Evolutionary conservation across 2,113 vertebrate species (phyloP), one percentile per base, ranked within the genome.

Genomic region (Syngnathus typhle): DNA sequence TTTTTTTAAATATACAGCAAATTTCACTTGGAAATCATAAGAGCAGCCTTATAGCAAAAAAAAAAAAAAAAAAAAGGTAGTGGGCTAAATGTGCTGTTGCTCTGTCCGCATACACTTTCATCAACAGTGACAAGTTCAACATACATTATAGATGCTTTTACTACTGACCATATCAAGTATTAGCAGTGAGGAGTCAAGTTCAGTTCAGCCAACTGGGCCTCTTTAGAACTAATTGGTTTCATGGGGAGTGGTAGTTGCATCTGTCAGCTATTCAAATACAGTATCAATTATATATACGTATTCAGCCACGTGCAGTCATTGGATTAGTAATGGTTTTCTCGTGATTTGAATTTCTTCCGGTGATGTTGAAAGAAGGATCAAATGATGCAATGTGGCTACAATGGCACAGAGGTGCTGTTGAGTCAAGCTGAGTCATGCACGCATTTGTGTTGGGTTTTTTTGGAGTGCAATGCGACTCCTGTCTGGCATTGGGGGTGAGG

Each of bases 371-470:
- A 9, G 68, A 55, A 46, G 47, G 60, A 59, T 41, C 47, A 37
- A 71, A 76, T 70, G 72, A 73, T 76, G 79, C 36, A 66, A 65
- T 43, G 52, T 49, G 71, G 72, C 73, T 47, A 16, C 39, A 69
- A 78, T 75, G 38, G 76, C 61, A 71, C 60, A 76, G 74, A 75
- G 51, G 65, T 64, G 61, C 44, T 9, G 66, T 70, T 84, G 80
- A 85, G 73, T 83, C 82, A 87, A 15, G 46, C 69, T 82, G 82
- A 80, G 41, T 84, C 77, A 81, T 73, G 52, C 67, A 52, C 49
- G 21, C 60, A 15, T 56, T 46, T 60, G 59, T 72, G 81, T 72
- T 36, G 7, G 43, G 36, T 38, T 70, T 27, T 72, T 80, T 78
- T 52, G 59, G 44, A 43, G 66, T 54, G 68, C 60, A 10, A 8